These are phyloP conservation scores for Epinotia demarniana DNA, from an alignment of 2,888 invertebrate genomes.

Conservation along the genomic window DNA sequence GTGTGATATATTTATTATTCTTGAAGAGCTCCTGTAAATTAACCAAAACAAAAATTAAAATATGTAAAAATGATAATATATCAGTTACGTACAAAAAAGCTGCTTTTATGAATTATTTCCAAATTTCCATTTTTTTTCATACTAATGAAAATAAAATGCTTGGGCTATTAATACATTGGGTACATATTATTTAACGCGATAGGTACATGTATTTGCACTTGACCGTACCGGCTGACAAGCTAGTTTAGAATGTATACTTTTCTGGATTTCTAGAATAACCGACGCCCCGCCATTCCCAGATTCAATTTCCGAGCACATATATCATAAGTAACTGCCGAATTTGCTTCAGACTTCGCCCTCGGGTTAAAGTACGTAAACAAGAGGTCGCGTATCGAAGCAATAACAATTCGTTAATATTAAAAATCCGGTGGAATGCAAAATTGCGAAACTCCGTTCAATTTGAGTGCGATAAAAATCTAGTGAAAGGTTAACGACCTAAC, in stretches of 20 bases:
- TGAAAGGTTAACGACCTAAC: background rate
- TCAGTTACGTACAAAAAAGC: no score
- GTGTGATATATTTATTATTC: no score
- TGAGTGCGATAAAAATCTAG: background rate
- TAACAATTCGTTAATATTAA: conserved; percentile 24
- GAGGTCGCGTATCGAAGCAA: conserved; percentile 16
- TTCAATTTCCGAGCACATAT: conserved; percentile 43
- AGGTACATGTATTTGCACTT: no score
- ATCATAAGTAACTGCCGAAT: conserved; percentile 37
- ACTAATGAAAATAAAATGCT: no score
- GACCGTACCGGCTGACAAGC: background rate
- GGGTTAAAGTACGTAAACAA: conserved; percentile 33
- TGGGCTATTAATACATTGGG: no score
- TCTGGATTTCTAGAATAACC: conserved; percentile 18
- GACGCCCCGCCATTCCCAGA: conserved; percentile 11
- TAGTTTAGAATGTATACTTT: conserved; percentile 9
- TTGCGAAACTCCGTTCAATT: background rate
- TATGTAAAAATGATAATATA: no score
- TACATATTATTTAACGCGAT: no score
- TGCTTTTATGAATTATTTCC: no score
- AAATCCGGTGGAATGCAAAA: background rate
- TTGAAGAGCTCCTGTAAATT: no score
- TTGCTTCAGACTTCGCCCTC: background rate
- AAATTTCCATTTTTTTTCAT: no score
- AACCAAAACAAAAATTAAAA: no score